Base-by-base conservation (phyloP, 1,140 invertebrate genomes). In the Lysiphlebus fabarum region DNA sequence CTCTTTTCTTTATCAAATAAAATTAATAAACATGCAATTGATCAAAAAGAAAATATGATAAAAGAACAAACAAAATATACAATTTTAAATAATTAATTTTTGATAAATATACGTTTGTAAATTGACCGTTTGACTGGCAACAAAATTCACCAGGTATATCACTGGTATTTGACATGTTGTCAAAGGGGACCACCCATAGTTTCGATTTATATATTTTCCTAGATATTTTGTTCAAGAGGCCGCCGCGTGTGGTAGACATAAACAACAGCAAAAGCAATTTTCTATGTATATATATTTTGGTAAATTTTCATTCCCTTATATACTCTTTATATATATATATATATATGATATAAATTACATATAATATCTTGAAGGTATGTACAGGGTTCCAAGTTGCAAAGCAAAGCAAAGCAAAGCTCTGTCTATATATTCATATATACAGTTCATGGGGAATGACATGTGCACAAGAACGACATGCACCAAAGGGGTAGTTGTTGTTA, bases 371-470 rank as follows among this genome's bases (percentile, higher is more conserved):
- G 17, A 1, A 26, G 17, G 17, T 26, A 26, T 26, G 17, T 26
- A 26, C 4, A 26, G 17, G 17, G 17, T 26, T 26, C 2, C 17
- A 26, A 26, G 17, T 4, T 1, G 17, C 17, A 26, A 26, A 17
- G n/a, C 14, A 33, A 17, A 36, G 53, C 43, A 62, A 57, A 55
- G 48, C 62, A 62, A 60, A 61, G 17, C 17, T 26, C 45, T 41
- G 58, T 42, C 56, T 62, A 64, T 55, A 26, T 49, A 67, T 68
- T 67, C 68, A 65, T 60, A 65, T 60, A 17, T 26, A 26, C 17
- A 63, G 59, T 58, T 62, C 63, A 53, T 67, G 53, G 47, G 34
- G 63, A 63, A 62, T 70, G 67, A 70, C 68, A 69, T 68, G 64
- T 70, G 67, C 68, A 65, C 47, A 58, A 26, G 17, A 26, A 56